A percentile compares a stretch with the other conserved stretches of the same genome.
These are phyloP conservation scores for Cryptocephalus primarius DNA, from an alignment of 2,888 invertebrate genomes.

Conservation along the genomic window DNA sequence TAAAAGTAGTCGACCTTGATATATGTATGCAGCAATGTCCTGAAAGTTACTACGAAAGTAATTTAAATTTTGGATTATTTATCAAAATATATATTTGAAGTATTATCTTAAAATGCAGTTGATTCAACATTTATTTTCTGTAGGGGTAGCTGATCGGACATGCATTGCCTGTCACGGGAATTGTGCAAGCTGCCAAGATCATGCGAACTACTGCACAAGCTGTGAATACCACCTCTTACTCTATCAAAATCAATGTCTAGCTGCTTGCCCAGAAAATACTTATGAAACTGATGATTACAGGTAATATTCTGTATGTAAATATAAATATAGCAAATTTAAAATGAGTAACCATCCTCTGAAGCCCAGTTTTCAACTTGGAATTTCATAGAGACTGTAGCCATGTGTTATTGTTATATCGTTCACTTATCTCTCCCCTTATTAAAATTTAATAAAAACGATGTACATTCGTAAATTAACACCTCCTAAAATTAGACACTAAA, in stretches of 20 bases:
- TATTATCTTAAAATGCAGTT: neutral
- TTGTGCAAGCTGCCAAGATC: slow-evolving; percentile 74
- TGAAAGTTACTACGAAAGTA: slow-evolving; percentile 79
- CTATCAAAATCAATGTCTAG: slow-evolving; percentile 69
- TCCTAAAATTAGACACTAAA: no score
- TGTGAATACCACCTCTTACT: slow-evolving; percentile 82
- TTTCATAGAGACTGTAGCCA: no score
- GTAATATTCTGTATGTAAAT: slow-evolving; percentile 31
- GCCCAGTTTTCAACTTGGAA: no score
- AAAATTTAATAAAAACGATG: no score
- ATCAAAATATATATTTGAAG: neutral
- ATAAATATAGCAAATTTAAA: no score
- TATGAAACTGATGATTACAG: slow-evolving; percentile 81
- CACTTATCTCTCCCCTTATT: no score
- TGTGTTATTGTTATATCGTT: no score
- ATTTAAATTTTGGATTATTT: slow-evolving; percentile 20
- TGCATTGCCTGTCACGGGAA: slow-evolving; percentile 80
- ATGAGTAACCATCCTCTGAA: no score
- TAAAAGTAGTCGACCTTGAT: slow-evolving; percentile 72
- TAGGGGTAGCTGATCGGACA: slow-evolving; percentile 46
- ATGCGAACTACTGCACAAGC: slow-evolving; percentile 72
- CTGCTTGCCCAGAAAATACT: slow-evolving; percentile 70
- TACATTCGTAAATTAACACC: no score
- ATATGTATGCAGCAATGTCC: slow-evolving; percentile 83
- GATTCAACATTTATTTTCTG: slow-evolving; percentile 7